A percentile compares a stretch with the other conserved stretches of the same genome.
phyloP scores from a whole-genome alignment of 92 coral and sea anemone genomes.

The Zoanthus sansibaricus region DNA sequence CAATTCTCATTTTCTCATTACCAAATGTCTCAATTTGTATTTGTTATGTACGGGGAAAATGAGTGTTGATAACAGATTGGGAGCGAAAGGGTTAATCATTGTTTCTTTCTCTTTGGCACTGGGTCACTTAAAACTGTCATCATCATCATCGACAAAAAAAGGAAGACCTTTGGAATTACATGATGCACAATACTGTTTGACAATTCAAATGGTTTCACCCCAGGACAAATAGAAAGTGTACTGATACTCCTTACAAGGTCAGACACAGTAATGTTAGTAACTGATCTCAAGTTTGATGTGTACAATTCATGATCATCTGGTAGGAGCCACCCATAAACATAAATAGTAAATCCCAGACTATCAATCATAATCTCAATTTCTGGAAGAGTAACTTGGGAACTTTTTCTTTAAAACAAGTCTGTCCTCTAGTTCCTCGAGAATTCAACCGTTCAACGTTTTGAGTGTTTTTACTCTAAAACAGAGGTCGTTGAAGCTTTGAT shows the following conservation, averaged over 20 bases:
- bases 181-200: slow-evolving; percentile 54
- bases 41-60: too few relatives aligned
- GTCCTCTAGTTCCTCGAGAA: slow-evolving; percentile 47
- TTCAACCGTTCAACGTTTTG: slow-evolving; percentile 37
- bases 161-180: slow-evolving; percentile 64
- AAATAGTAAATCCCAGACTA: slow-evolving; percentile 63
- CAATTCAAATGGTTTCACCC: slow-evolving; percentile 42
- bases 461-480: slow-evolving; percentile 22
- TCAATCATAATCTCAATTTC: slow-evolving; percentile 61
- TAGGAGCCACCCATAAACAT: slow-evolving; percentile 70
- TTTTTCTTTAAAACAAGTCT: slow-evolving; percentile 54
- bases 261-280: slow-evolving; percentile 59
- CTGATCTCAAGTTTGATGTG: slow-evolving; percentile 41
- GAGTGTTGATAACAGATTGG: too few relatives aligned
- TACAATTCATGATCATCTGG: slow-evolving; percentile 69
- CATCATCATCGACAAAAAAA: slow-evolving; percentile 36
- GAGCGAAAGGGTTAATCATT: too few relatives aligned
- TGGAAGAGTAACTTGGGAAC: slow-evolving; percentile 34
- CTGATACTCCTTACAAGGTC: slow-evolving; percentile 33
- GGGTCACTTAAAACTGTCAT: too few relatives aligned
- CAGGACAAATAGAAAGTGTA: slow-evolving; percentile 54
- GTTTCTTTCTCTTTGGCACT: too few relatives aligned
- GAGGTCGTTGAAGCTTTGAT: background rate
- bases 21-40: too few relatives aligned
- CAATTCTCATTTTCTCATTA: too few relatives aligned